Conservation (phyloP, 1,140 invertebrate genomes). For the Chionoecetes opilio region DNA sequence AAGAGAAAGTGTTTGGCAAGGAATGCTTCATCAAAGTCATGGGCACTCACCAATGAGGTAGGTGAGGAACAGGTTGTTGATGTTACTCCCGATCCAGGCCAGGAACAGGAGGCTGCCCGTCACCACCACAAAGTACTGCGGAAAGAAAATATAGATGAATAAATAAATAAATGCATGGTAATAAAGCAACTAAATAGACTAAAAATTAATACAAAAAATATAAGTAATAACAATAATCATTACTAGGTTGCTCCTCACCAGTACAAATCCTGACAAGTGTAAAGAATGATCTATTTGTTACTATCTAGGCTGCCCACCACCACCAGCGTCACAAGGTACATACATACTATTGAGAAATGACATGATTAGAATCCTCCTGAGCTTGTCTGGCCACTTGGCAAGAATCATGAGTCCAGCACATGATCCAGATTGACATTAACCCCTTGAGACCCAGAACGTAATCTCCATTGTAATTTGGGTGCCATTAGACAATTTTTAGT, state of each 20-base stretch:
- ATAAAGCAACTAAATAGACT: neutral
- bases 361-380: neutral
- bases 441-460: no score
- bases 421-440: no score
- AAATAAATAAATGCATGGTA: neutral
- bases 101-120: conserved; percentile 87
- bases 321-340: no score
- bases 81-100: conserved; percentile 91
- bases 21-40: neutral
- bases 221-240: no score
- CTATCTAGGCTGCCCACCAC: no score
- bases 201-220: no score
- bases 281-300: no score
- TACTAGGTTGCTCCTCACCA: neutral
- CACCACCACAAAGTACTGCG: conserved; percentile 90
- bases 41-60: conserved; percentile 88
- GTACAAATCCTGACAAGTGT: neutral
- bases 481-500: no score
- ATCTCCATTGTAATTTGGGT: no score
- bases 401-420: neutral
- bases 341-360: neutral
- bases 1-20: neutral
- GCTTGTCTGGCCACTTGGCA: no score
- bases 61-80: conserved; percentile 92
- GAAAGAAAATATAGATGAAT: conserved; percentile 81